Percentiles rank a stretch among this genome's conserved stretches.
phyloP scores from a whole-genome alignment of 1,140 invertebrate species.

The Lepeophtheirus salmonis region DNA sequence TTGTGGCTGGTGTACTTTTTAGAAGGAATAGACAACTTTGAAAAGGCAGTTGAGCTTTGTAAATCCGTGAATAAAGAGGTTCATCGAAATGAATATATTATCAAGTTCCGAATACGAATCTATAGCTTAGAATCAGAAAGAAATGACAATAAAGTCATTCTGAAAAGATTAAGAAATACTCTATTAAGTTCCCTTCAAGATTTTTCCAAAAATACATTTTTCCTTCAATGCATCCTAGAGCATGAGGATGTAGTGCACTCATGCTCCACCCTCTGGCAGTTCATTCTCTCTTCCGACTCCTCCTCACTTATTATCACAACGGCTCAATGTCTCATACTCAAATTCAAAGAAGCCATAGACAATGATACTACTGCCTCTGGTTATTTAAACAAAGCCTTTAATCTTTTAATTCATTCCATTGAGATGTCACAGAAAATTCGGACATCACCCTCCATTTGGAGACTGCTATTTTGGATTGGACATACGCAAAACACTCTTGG shows the following conservation, averaged over 20 bases:
- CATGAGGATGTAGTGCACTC: neutral
- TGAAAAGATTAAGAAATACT: neutral
- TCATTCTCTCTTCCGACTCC: neutral
- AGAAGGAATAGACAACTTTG: neutral
- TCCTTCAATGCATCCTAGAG: neutral
- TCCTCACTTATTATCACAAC: neutral
- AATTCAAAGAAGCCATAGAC: neutral
- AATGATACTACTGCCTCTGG: neutral
- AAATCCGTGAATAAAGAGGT: neutral
- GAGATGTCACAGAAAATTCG: neutral
- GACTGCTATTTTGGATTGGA: neutral
- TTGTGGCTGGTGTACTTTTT: neutral
- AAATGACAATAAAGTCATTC: neutral
- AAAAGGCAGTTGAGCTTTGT: neutral
- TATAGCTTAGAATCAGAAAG: neutral
- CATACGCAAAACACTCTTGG: constrained; percentile 10
- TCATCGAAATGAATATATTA: neutral
- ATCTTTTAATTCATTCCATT: neutral
- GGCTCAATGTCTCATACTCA: neutral
- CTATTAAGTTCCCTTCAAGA: neutral
- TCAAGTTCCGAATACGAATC: neutral
- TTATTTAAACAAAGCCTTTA: neutral
- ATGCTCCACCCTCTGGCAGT: neutral
- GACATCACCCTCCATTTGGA: neutral
- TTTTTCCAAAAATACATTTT: neutral